Conservation (phyloP, 2,888 invertebrate species). For the Leptarthrus brevirostris region DNA sequence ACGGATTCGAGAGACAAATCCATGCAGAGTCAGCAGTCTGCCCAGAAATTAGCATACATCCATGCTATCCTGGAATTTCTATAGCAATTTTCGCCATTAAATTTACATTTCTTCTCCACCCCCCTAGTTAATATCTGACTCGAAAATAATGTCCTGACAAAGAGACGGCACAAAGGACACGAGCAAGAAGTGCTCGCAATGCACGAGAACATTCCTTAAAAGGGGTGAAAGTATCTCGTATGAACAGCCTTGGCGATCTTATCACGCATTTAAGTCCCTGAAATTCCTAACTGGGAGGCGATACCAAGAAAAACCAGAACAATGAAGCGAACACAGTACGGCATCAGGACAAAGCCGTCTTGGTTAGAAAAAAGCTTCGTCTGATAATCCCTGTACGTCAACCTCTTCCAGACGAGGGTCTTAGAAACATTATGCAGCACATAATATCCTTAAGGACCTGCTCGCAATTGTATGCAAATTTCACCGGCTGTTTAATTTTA, state of each 20-base stretch:
- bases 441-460: not conserved
- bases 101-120: conserved; percentile 45
- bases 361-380: not conserved
- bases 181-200: conserved; percentile 17
- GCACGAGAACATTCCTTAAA: conserved; percentile 38
- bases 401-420: not conserved
- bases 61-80: conserved; percentile 16
- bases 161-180: not conserved
- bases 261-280: conserved; percentile 45
- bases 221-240: conserved; percentile 46
- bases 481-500: conserved; percentile 40
- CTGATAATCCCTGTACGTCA: conserved; percentile 25
- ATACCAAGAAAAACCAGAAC: conserved; percentile 7
- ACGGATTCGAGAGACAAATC: conserved; percentile 36
- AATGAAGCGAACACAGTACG: conserved; percentile 1
- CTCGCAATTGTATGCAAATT: conserved; percentile 48
- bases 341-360: not conserved
- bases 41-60: conserved; percentile 44
- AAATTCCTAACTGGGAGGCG: conserved; percentile 26
- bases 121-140: conserved; percentile 39
- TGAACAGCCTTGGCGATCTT: conserved; percentile 48
- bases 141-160: conserved; percentile 35
- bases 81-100: conserved; percentile 50
- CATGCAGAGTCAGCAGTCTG: conserved; percentile 46
- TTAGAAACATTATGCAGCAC: conserved; percentile 9